Evolutionary conservation across 2,797 vertebrate genomes (phyloP), one percentile per base, ranked within the genome.

Genomic region (Synaphobranchus kaupii): DNA sequence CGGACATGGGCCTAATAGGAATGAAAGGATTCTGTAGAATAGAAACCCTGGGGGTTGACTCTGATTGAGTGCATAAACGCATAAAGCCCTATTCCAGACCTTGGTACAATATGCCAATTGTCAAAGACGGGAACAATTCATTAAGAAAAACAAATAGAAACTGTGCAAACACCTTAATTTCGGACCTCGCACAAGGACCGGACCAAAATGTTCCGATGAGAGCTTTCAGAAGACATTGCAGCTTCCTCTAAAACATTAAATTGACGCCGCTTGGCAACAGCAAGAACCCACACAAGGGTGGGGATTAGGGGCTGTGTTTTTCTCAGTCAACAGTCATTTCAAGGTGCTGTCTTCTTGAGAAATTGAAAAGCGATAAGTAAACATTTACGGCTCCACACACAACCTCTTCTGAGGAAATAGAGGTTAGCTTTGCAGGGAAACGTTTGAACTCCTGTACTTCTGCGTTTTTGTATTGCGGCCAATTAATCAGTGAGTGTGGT

Each of bases 211-310:
- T 76, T 84, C 56, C 76, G 66, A 58, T 73, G 81, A 87, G 83
- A 80, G 87, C 83, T 78, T 85, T 85, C 83, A 80, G 66, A 63
- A 66, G 54, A 28, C 31, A 87, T 66, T 80, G 25, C 56, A 60
- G 31, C 50, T 73, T 47, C 15, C 34, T 58, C 81, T 12, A 52
- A 63, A 87, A n/a, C 68, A 8, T 68, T 84, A 68, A 25, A 12
- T 84, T 34, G 58, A 84, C 47, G 56, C 50, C 13, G 50, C 82
- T 48, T 68, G 63, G 60, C 22, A 71, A 31, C 66, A 44, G 50
- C 63, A 58, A 34, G 76, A 47, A 73, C 28, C 68, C 17, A 13
- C 83, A 87, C 71, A 87, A 44, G 58, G 13, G 39, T 60, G 28
- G 71, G 58, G 86, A 78, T 87, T 87, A 76, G 25, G 34, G 66